Evolutionary conservation across 2,797 vertebrate genomes (phyloP), one percentile per base, ranked within the genome.

Genomic region (Streptopelia turtur): DNA sequence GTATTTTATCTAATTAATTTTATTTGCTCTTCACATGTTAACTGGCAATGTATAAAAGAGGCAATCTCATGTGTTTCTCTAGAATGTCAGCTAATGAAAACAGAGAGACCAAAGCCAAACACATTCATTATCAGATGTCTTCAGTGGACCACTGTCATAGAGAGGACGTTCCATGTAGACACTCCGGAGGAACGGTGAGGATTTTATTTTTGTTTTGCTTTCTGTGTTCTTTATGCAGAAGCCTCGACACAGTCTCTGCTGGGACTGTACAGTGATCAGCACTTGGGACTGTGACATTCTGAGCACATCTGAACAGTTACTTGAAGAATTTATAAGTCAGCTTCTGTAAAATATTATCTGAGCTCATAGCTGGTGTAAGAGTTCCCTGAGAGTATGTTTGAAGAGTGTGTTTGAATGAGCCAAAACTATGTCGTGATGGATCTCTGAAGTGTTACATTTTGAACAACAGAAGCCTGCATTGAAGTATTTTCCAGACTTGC

Each of bases 11-110:
- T 16, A 70, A 82, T 27, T 50, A 22, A 65, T 83, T 83, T 89
- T 63, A 14, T 88, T 65, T 95, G n/a, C 8, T 92, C 11, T 84
- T 89, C 27, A 28, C 9, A 7, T 2, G 0, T 87, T 92, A 80
- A 66, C 39, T 88, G 49, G 16, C 55, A 71, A 3, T 14, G 17
- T 85, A 13, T 94, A 64, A 95, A 89, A 87, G 17, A 74, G 55
- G 21, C 59, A 74, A 89, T 95, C 41, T 94, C 13, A 4, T 92
- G 28, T 92, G 25, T 97, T 94, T 98, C 97, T 96, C 69, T 96
- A 99, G 99, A 99, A 99, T 99, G 99, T 97, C 99, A 99, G 79
- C 97, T 99, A 97, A 99, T 99, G 99, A 99, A 99, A 98, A 99
- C 99, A 91, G 99, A 99, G 97, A 98, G 99, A 98, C 99, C 99